phyloP scores from a whole-genome alignment of 1,140 invertebrate genomes.

The Wasmannia auropunctata region DNA sequence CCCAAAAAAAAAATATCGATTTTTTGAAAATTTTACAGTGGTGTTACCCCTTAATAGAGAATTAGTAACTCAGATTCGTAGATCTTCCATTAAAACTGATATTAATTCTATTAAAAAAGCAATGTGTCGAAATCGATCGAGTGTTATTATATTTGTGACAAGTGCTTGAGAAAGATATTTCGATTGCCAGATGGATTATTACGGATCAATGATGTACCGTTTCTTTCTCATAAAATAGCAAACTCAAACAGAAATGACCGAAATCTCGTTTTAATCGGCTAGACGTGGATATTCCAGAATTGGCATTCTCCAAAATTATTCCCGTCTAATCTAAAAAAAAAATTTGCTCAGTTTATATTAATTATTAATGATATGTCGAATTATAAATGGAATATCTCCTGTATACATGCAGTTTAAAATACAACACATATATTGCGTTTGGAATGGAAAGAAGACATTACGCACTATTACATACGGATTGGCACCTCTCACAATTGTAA shows the following conservation, averaged over 20 bases:
- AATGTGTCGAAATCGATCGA: not conserved
- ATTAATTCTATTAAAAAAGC: not conserved
- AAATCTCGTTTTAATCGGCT: constrained; percentile 9
- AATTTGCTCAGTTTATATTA: not conserved
- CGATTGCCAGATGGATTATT: not conserved
- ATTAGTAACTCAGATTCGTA: not conserved
- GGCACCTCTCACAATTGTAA: not conserved
- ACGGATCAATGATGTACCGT: not conserved
- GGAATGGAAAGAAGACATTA: not conserved
- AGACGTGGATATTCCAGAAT: not conserved
- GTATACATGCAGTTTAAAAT: not conserved
- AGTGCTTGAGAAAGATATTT: not conserved
- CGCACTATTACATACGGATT: not conserved
- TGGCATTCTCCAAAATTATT: not conserved
- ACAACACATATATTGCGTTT: not conserved
- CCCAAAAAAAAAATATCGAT: too few relatives aligned
- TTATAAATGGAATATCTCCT: not conserved
- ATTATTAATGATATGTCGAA: not conserved
- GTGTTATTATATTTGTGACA: not conserved
- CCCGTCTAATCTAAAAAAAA: too few relatives aligned
- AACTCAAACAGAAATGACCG: not conserved
- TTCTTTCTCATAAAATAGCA: constrained; percentile 1
- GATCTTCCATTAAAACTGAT: not conserved
- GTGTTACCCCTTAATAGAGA: too few relatives aligned
- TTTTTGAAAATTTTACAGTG: too few relatives aligned